phyloP scores from a whole-genome alignment of 1,140 invertebrate genomes.

The Nylanderia fulva region DNA sequence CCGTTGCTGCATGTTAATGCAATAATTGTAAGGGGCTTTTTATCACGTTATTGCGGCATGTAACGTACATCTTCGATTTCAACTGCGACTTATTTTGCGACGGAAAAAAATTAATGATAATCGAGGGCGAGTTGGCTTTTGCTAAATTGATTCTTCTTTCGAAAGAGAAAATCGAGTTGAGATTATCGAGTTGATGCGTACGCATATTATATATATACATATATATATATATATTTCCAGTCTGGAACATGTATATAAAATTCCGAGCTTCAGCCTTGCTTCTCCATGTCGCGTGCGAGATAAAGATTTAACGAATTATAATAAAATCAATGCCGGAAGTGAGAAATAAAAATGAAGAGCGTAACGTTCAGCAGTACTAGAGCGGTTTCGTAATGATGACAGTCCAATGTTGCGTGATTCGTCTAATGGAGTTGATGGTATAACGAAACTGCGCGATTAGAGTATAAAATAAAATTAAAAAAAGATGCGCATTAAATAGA shows the following conservation, averaged over 20 bases:
- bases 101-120: background rate
- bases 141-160: background rate
- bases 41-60: background rate
- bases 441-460: background rate
- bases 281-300: background rate
- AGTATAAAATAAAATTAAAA: background rate
- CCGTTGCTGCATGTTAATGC: background rate
- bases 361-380: background rate
- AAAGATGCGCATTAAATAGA: background rate
- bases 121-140: background rate
- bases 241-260: background rate
- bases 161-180: too few relatives aligned
- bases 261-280: background rate
- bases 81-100: background rate
- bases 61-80: background rate
- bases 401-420: background rate
- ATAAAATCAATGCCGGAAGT: constrained; percentile 49
- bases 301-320: constrained; percentile 23
- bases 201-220: background rate
- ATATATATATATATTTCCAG: background rate
- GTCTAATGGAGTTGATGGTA: constrained; percentile 5
- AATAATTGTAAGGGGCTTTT: background rate
- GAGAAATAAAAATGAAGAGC: constrained; percentile 7
- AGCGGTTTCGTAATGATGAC: constrained; percentile 17
- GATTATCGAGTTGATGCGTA: background rate